Evolutionary conservation across 2,888 invertebrate species (phyloP), one percentile per base, ranked within the genome.

Genomic region (Unio delphinus): DNA sequence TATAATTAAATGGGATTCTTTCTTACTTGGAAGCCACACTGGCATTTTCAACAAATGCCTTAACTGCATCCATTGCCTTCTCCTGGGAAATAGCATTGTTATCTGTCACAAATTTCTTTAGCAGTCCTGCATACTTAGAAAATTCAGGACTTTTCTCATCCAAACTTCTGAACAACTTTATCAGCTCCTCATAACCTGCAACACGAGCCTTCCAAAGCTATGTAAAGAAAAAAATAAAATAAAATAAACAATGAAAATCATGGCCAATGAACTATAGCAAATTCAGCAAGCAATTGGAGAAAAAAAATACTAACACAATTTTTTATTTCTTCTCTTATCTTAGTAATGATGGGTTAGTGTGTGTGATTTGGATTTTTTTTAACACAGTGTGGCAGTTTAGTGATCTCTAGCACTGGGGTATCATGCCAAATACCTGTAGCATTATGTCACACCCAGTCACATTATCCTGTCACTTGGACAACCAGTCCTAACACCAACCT

Each of bases 81-180:
- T 99, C 98, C 89, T 98, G 98, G 2, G 98, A 97, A 74, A 95
- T 93, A 23, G 95, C 98, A 94, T 99, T 98, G 83, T 95, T 95
- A 89, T 99, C 98, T 0, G 93, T 92, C 0, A 97, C 97, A 92
- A 98, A 97, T 90, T 98, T 98, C 89, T 97, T 97, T 56, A 99
- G 93, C 62, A 97, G 91, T 15, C 96, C 95, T 18, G 95, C 91
- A 90, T 94, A 99, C 90, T 96, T 97, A 83, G 93, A 94, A 94
- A 97, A 98, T 89, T 98, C 98, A 0, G 95, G 94, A 58, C 96
- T 95, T 89, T 98, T 98, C 87, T 97, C 97, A 55, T 95, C 95
- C 80, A 96, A 94, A 87, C 94, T 94, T 78, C 94, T 93, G 90
- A 98, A 98, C 23, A 95, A 91, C 89, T 96, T 97, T 11, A 94